phyloP scores from a whole-genome alignment of 2,888 invertebrate species.

The Galerucella calmariensis region DNA sequence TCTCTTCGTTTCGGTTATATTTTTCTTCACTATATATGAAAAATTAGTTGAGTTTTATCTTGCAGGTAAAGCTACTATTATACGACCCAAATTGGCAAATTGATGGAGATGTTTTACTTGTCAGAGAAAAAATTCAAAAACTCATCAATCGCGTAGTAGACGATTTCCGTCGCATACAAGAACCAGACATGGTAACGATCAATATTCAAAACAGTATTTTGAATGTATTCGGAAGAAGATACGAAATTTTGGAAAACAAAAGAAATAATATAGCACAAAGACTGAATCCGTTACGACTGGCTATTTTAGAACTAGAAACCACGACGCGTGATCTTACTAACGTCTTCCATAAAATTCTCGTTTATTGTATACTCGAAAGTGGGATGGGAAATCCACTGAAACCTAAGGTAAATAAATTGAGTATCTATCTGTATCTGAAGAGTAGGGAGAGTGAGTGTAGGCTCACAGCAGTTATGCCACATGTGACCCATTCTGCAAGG shows the following conservation, averaged over 20 bases:
- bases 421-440: too few species aligned
- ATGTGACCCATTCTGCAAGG: too few species aligned
- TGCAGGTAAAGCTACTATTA: conserved; percentile 31
- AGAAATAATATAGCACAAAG: neutral
- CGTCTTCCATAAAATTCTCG: conserved; percentile 5
- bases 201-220: conserved; percentile 29
- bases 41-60: neutral
- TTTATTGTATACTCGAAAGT: conserved; percentile 23
- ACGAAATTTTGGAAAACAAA: conserved; percentile 6
- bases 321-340: neutral
- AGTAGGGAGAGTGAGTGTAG: too few species aligned
- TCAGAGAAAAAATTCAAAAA: conserved; percentile 25
- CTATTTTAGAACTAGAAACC: conserved; percentile 24
- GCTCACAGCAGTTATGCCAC: too few species aligned
- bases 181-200: conserved; percentile 21
- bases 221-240: neutral
- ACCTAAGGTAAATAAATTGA: conserved; percentile 12
- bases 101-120: conserved; percentile 21
- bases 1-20: neutral
- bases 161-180: neutral
- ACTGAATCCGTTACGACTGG: conserved; percentile 1
- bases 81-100: conserved; percentile 36
- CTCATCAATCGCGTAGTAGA: conserved; percentile 26
- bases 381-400: conserved; percentile 28
- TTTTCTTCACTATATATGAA: neutral